phyloP scores from a whole-genome alignment of 2,888 invertebrate species.

The Helobdella robusta region DNA sequence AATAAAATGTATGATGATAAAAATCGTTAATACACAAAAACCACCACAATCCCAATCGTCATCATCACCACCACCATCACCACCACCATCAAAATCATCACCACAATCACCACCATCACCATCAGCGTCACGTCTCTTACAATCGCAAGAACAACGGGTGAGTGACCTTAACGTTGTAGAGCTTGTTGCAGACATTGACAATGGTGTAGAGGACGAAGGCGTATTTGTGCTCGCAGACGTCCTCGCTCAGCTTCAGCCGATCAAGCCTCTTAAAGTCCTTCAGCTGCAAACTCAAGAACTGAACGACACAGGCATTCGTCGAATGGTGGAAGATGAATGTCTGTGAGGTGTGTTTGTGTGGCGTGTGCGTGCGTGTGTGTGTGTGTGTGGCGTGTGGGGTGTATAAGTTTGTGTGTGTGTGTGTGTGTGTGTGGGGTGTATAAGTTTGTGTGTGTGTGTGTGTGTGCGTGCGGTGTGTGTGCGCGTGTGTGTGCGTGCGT shows the following conservation, averaged over 20 bases:
- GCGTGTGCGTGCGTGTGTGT: no score
- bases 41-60: not conserved
- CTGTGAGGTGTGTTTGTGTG: no score
- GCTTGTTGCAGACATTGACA: slow-evolving; percentile 27
- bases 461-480: no score
- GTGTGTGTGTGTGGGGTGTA: no score
- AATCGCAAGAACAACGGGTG: not conserved
- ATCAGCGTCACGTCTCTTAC: not conserved
- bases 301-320: slow-evolving; percentile 25
- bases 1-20: no score
- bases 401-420: no score
- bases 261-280: slow-evolving; percentile 26
- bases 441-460: no score
- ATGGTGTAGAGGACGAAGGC: slow-evolving; percentile 32
- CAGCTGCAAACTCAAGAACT: slow-evolving; percentile 28
- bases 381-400: no score
- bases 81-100: no score
- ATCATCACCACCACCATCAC: not conserved
- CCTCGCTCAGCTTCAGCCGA: slow-evolving; percentile 22
- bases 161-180: slow-evolving; percentile 28
- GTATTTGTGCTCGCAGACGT: slow-evolving; percentile 32
- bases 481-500: no score
- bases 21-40: not conserved
- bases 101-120: no score
- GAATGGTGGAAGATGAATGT: slow-evolving; percentile 22